Evolutionary conservation across 2,797 vertebrate species (phyloP), one percentile per base, ranked within the genome.

Genomic region (Anniella stebbinsi): DNA sequence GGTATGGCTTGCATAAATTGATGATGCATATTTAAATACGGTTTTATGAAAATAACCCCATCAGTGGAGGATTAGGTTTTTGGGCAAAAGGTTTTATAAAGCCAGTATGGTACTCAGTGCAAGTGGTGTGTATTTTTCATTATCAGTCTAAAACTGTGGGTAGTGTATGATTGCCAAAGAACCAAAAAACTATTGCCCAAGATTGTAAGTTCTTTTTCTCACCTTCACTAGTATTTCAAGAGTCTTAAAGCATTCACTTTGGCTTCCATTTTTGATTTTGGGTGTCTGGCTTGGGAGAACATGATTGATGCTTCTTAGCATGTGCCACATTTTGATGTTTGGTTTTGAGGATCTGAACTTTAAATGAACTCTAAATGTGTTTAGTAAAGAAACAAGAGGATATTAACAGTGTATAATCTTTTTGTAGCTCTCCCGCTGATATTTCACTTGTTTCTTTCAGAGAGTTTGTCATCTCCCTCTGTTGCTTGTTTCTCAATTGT

Each of bases 221-320:
- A 72, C 25, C 18, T 88, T 54, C 0, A 23, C 0, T n/a, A 63
- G 3, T 76, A 11, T 80, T 91, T 3, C 0, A 7, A 0, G 21
- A 13, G 25, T 72, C 60, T 82, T 87, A 57, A 70, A 2, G 38
- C 9, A 23, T 80, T 90, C 69, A 57, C 17, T 85, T 86, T 13
- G n/a, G 45, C 0, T 0, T 6, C 1, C 41, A 88, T 57, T 17
- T 23, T 0, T 0, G 17, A 33, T 36, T 0, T 0, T 0, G 2
- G 88, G 25, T 70, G 17, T 28, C 51, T 80, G 0, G 0, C 21
- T 11, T 67, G 86, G 72, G 60, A 57, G 88, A 57, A 23, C 0
- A 0, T 0, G 15, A 57, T n/a, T 17, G 30, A 57, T 66, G 41
- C 12, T 30, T 36, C 38, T 25, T 87, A 89, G 25, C 38, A 21